phyloP scores from a whole-genome alignment of 2,113 vertebrate species.

The Etheostoma cragini region DNA sequence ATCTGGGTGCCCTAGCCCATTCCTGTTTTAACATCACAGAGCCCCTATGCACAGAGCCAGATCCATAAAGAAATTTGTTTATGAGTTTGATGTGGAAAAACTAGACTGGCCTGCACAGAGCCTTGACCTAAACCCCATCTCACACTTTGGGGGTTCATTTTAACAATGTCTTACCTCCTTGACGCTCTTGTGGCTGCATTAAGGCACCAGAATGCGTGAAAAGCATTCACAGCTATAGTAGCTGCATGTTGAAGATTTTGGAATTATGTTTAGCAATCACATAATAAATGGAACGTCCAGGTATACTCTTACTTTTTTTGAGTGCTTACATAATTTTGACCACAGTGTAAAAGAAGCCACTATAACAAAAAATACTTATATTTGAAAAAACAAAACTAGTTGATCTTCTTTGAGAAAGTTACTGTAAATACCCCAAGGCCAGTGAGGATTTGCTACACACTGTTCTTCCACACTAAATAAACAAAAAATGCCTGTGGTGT shows the following conservation, averaged over 20 bases:
- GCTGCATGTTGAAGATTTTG: neutral
- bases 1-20: too few relatives aligned
- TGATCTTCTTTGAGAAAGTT: neutral
- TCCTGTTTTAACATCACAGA: neutral
- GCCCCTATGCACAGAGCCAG: neutral
- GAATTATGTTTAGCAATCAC: neutral
- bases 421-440: neutral
- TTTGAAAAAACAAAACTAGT: neutral
- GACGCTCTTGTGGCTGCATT: neutral
- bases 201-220: neutral
- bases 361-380: neutral
- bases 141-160: neutral
- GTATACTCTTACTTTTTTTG: neutral
- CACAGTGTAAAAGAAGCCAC: neutral
- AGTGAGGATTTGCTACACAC: neutral
- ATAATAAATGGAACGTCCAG: neutral
- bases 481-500: neutral
- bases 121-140: neutral
- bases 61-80: neutral
- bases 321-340: neutral
- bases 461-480: constrained; percentile 1
- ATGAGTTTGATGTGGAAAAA: neutral
- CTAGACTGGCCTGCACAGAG: neutral
- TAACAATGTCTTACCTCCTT: neutral
- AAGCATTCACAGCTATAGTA: neutral